phyloP scores from a whole-genome alignment of 2,797 vertebrate genomes.

The Toxotes lorentzi region DNA sequence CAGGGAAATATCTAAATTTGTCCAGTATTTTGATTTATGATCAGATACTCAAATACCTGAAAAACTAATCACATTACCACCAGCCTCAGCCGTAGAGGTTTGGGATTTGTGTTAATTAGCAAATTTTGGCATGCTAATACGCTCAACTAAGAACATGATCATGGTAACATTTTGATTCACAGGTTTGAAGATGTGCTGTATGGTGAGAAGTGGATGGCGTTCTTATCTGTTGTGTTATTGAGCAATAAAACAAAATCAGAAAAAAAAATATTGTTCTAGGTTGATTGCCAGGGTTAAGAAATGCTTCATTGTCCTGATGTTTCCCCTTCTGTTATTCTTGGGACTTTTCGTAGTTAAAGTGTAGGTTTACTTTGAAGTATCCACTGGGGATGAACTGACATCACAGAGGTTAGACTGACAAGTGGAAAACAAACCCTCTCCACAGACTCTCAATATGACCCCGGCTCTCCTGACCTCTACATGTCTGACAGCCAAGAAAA shows the following conservation, averaged over 20 bases:
- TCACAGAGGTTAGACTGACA: slow-evolving; percentile 48
- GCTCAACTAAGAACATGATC: not conserved
- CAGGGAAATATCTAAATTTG: not conserved
- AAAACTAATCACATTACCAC: not conserved
- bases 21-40: not conserved
- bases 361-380: slow-evolving; percentile 23
- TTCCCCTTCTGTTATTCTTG: slow-evolving; percentile 37
- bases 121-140: not conserved
- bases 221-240: not conserved
- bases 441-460: slow-evolving; percentile 30
- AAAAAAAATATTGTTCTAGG: not conserved
- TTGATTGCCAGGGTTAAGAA: slow-evolving; percentile 39
- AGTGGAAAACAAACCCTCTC: slow-evolving; percentile 59
- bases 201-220: not conserved
- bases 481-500: slow-evolving; percentile 43
- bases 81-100: not conserved
- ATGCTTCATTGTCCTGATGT: slow-evolving; percentile 18
- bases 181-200: not conserved
- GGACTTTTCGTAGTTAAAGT: slow-evolving; percentile 29
- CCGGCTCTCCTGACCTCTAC: slow-evolving; percentile 27
- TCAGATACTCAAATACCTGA: not conserved
- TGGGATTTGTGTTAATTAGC: not conserved
- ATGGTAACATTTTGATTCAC: too few species aligned
- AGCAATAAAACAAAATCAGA: not conserved
- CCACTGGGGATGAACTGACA: slow-evolving; percentile 35